A percentile compares a stretch with the other conserved stretches of the same genome.
These are phyloP conservation scores for Drosophila erecta DNA, from an alignment of 1,140 invertebrate genomes.

Conservation along the genomic window DNA sequence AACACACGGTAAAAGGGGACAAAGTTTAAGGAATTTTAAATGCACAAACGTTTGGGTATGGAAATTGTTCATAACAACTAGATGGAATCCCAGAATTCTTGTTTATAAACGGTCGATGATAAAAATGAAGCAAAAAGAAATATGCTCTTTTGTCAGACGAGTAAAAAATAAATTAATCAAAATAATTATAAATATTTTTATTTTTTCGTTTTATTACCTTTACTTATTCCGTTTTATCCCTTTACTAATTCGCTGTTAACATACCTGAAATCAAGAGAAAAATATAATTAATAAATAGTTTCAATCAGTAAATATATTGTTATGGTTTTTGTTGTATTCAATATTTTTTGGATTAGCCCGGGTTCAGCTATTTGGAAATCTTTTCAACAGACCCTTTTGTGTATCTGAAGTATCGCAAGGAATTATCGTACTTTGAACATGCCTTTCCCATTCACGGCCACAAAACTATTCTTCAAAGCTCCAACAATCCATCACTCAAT, in stretches of 20 bases:
- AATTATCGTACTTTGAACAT: not conserved
- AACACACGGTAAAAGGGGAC: not conserved
- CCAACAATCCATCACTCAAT: not conserved
- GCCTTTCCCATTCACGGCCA: not conserved
- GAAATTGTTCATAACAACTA: not conserved
- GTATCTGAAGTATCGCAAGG: not conserved
- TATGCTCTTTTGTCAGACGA: too few relatives aligned
- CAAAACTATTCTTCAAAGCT: not conserved
- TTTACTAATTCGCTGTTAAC: not conserved
- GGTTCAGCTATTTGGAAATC: not conserved
- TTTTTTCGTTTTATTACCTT: not conserved
- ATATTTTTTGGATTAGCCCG: too few relatives aligned
- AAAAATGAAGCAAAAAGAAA: too few relatives aligned
- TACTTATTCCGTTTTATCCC: not conserved
- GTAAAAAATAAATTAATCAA: too few relatives aligned
- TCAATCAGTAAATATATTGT: too few relatives aligned
- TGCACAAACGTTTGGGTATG: not conserved
- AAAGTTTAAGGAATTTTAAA: not conserved
- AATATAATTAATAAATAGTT: not conserved
- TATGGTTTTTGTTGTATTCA: too few relatives aligned
- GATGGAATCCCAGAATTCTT: too few relatives aligned
- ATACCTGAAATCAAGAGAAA: slow-evolving; percentile 36
- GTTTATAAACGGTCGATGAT: too few relatives aligned
- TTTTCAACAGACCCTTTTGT: not conserved
- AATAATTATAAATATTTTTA: not conserved